Base-by-base conservation (phyloP, 1,140 invertebrate genomes). In the Diprion similis region DNA sequence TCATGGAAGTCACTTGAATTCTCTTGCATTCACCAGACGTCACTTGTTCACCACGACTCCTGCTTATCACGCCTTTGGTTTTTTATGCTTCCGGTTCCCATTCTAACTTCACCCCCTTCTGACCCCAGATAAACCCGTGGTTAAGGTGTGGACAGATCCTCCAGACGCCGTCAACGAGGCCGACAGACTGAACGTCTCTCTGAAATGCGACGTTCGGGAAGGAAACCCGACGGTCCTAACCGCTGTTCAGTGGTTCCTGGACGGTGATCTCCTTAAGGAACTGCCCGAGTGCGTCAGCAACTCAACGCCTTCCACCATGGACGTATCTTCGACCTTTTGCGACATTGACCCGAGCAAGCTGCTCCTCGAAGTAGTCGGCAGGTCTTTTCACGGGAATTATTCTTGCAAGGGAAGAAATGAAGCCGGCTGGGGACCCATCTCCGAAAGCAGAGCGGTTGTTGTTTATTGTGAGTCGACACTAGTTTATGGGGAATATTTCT, bases 311-410 rank as follows among this genome's bases (percentile, higher is more conserved):
- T 76, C 72, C 76, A 76, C 73, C 81, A 66, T 76, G 19, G 86
- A 86, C 69, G 85, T 85, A 78, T 83, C 82, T 74, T 82, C 80
- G 79, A 85, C 82, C 51, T 92, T 96, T 68, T 96, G 95, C 85
- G 93, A 94, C 83, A 93, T 96, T 78, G 94, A 97, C 82, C 95
- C 95, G 0, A 95, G 93, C 73, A 93, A 95, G 87, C 87, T 97
- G 75, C 89, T 96, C 47, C 88, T 97, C 18, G 93, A 95, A 78
- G 92, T 93, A 75, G 95, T 97, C 15, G 93, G 92, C 9, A 91
- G 95, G 73, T 92, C 91, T 69, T 96, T 97, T 83, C 95, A 96
- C 75, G 96, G 96, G n/a, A 97, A 97, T 85, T 97, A 96, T 86
- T 95, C 95, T 0, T 97, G 96, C 84, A 92, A 94, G 80, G 96